These are phyloP conservation scores for Pocota personata DNA, from an alignment of 2,888 invertebrate species.

Conservation along the genomic window DNA sequence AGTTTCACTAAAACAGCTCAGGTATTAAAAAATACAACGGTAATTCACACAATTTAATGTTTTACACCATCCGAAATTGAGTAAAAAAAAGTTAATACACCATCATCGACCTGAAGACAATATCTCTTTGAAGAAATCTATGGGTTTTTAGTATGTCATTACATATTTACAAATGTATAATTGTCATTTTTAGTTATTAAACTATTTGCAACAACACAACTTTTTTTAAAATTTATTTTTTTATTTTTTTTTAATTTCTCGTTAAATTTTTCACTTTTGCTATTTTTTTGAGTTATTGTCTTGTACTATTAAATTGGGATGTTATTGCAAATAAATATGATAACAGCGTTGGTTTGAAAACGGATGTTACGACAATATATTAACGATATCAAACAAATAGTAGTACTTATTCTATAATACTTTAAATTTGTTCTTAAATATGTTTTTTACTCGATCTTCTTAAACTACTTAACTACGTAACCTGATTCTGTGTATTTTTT, in stretches of 20 bases:
- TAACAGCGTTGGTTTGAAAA: conserved; percentile 26
- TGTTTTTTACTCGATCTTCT: conserved; percentile 51
- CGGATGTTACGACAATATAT: conserved; percentile 13
- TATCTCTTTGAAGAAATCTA: conserved; percentile 20
- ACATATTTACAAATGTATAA: conserved; percentile 46
- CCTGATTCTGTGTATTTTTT: conserved; percentile 51
- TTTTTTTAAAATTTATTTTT: neutral
- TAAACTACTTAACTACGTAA: conserved; percentile 68
- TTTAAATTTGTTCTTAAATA: conserved; percentile 47
- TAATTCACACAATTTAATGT: conserved; percentile 7
- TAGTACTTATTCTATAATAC: conserved; percentile 67
- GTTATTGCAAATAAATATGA: conserved; percentile 52
- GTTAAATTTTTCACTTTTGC: conserved; percentile 11
- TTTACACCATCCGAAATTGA: conserved; percentile 26
- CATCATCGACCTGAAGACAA: conserved; percentile 35
- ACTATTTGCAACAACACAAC: neutral
- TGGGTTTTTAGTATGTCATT: conserved; percentile 19
- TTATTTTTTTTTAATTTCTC: conserved; percentile 4
- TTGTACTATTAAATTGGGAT: conserved; percentile 45
- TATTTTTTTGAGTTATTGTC: conserved; percentile 65
- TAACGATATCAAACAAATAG: conserved; percentile 53
- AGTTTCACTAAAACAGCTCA: conserved; percentile 55
- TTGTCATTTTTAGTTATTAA: neutral
- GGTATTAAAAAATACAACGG: conserved; percentile 54
- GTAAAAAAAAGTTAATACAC: conserved; percentile 41